Evolutionary conservation across 2,888 invertebrate genomes (phyloP), one percentile per base, ranked within the genome.

Genomic region (Phragmatobia fuliginosa): DNA sequence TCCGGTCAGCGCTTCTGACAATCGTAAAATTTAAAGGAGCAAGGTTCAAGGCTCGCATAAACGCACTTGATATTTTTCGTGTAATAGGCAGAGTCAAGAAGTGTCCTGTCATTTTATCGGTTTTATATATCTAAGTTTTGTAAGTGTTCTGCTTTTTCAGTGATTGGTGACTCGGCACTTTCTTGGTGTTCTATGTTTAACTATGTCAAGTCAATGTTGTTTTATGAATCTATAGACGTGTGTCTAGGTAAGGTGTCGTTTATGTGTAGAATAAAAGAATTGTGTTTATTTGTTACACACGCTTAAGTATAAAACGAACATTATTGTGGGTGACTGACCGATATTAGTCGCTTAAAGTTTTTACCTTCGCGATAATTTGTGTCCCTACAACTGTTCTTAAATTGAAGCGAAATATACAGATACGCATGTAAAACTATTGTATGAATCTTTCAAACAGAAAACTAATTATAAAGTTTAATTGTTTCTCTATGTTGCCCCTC

Each of bases 31-130:
- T 70, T 67, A 69, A 67, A 68, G 58, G 33, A 62, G 56, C 31
- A 21, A 38, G 72, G 68, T 80, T 78, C 76, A 78, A 76, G 76
- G 73, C 28, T 68, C 41, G 52, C 62, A 36, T 76, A 68, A 66
- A 68, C 70, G 36, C 32, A 14, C 38, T 36, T 16, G 32, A 38
- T 41, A 56, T 28, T 69, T 61, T 69, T 49, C 21, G 1, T 33
- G 11, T 45, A 38, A 65, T 18, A 18, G 65, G 38, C 31, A 58
- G 16, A 58, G 65, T 38, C 36, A 38, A 58, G 33, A 33, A 67
- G 60, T n/a, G 45, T 61, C 45, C 31, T 61, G 45, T 61, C 36
- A 56, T 56, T 62, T 62, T 38, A 62, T 38, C 25, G 28, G 25
- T 8, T 5, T 49, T 49, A 65, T 45, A 45, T 31, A 49, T 49